phyloP scores from a whole-genome alignment of 2,113 vertebrate genomes.

The Chunga burmeisteri region DNA sequence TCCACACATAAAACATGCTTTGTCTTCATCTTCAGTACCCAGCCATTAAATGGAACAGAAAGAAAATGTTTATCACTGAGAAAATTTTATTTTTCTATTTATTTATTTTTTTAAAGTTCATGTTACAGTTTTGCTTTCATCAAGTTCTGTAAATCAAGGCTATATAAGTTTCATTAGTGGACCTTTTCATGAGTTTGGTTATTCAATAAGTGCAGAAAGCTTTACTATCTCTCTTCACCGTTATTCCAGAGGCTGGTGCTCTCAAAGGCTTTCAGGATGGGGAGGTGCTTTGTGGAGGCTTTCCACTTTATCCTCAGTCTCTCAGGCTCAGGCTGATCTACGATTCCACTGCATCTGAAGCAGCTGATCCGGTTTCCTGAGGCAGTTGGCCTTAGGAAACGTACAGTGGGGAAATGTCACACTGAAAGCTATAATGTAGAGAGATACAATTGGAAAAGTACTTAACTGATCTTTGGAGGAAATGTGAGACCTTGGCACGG shows the following conservation, averaged over 20 bases:
- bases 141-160: not conserved
- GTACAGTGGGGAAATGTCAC: not conserved
- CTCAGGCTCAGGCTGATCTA: not conserved
- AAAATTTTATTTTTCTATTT: not conserved
- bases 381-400: not conserved
- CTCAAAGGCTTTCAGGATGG: not conserved
- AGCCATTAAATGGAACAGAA: constrained; percentile 35
- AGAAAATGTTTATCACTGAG: not conserved
- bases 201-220: not conserved
- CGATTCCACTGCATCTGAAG: not conserved
- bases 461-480: not conserved
- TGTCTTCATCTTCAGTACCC: constrained; percentile 11
- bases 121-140: not conserved
- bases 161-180: not conserved
- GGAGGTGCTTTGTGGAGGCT: not conserved
- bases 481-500: not conserved
- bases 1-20: not conserved
- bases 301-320: not conserved
- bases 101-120: not conserved
- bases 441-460: not conserved
- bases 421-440: not conserved
- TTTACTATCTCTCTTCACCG: not conserved
- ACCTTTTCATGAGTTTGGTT: not conserved
- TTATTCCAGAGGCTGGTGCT: not conserved
- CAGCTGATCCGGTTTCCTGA: not conserved